Evolutionary conservation across 2,797 vertebrate genomes (phyloP).

Genomic region (Triplophysa bombifrons): DNA sequence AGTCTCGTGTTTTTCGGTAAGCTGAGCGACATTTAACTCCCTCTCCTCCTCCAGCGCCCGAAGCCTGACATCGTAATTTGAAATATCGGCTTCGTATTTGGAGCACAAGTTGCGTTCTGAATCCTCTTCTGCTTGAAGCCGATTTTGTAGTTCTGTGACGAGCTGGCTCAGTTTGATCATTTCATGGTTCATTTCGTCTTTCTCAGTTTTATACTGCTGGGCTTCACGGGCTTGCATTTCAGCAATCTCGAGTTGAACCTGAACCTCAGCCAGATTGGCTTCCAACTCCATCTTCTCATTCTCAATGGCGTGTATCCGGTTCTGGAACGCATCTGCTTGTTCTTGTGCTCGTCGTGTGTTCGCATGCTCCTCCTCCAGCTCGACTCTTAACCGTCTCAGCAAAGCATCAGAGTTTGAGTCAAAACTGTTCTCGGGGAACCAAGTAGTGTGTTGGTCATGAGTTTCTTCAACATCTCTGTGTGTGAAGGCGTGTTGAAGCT

Average conservation of each 20-base stretch:
- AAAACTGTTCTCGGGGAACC: conserved; percentile 57
- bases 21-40: conserved; percentile 42
- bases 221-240: conserved; percentile 73
- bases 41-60: conserved; percentile 66
- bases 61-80: conserved; percentile 60
- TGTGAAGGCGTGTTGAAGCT: conserved; percentile 60
- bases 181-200: conserved; percentile 76
- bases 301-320: conserved; percentile 67
- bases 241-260: conserved; percentile 65
- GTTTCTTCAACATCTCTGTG: conserved; percentile 14
- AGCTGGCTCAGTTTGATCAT: conserved; percentile 59
- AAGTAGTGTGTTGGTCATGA: neutral
- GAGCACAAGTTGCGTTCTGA: conserved; percentile 47
- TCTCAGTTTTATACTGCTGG: conserved; percentile 76
- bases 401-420: conserved; percentile 49
- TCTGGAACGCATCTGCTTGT: conserved; percentile 70
- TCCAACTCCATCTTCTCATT: conserved; percentile 70
- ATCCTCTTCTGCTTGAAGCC: conserved; percentile 64
- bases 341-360: conserved; percentile 62
- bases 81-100: conserved; percentile 59
- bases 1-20: conserved; percentile 59
- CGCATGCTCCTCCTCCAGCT: conserved; percentile 72
- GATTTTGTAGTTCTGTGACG: conserved; percentile 72
- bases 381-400: conserved; percentile 64
- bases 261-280: conserved; percentile 66